A percentile compares a stretch with the other conserved stretches of the same genome.
Evolutionary conservation across 2,888 invertebrate genomes (phyloP).

Genomic region (Alviniconcha strummeri): DNA sequence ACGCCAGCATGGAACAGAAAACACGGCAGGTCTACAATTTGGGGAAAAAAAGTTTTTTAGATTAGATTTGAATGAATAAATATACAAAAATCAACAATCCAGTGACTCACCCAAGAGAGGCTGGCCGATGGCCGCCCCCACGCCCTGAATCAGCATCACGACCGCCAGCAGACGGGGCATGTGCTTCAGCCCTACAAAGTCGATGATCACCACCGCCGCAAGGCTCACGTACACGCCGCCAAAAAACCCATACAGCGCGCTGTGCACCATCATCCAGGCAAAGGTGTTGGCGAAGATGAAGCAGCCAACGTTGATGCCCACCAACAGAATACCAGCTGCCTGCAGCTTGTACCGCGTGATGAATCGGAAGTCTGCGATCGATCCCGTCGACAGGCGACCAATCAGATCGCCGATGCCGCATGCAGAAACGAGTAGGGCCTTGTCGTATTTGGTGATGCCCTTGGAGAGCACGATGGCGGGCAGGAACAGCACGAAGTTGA

Average conservation of each 20-base stretch:
- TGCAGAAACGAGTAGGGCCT: conserved; percentile 57
- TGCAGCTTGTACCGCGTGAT: conserved; percentile 57
- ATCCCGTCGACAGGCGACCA: conserved; percentile 54
- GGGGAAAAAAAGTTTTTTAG: too few relatives aligned
- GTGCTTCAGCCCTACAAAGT: conserved; percentile 56
- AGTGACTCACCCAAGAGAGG: conserved; percentile 54
- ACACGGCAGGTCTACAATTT: too few relatives aligned
- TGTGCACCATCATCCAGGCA: conserved; percentile 53
- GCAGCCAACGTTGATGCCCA: conserved; percentile 52
- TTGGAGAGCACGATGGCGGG: conserved; percentile 47
- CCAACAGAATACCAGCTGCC: conserved; percentile 43
- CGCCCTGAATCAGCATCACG: conserved; percentile 60
- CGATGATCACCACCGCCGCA: conserved; percentile 58
- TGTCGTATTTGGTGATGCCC: conserved; percentile 52
- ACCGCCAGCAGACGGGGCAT: conserved; percentile 60
- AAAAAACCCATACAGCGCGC: conserved; percentile 60
- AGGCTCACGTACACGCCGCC: conserved; percentile 61
- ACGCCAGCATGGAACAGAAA: too few relatives aligned
- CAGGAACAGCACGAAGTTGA: conserved; percentile 62
- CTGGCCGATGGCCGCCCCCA: conserved; percentile 60
- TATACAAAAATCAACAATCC: not conserved
- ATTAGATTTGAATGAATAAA: not conserved
- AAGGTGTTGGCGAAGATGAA: conserved; percentile 50
- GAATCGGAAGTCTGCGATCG: conserved; percentile 54
- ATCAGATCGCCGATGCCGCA: conserved; percentile 61